Conservation (phyloP, 2,113 vertebrate species). For the Elgaria multicarinata region DNA sequence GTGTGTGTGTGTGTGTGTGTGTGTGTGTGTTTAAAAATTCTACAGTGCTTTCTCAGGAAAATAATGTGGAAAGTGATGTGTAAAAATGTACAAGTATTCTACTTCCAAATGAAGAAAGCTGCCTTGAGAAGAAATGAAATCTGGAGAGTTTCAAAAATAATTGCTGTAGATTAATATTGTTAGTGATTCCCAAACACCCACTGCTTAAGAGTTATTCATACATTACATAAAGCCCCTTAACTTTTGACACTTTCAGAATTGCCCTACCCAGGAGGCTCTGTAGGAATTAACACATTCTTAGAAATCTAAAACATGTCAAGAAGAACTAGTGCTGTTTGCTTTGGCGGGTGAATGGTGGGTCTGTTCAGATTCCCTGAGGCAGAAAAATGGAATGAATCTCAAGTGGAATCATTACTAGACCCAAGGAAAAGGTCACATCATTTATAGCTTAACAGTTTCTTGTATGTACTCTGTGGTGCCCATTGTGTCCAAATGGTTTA, state of each 20-base stretch:
- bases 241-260: slow-evolving; percentile 3
- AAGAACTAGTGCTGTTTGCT: background rate
- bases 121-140: background rate
- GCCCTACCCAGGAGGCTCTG: background rate
- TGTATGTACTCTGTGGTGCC: background rate
- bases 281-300: slow-evolving; percentile 6
- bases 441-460: slow-evolving; percentile 26
- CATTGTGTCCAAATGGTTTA: slow-evolving; percentile 25
- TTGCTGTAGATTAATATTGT: background rate
- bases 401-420: slow-evolving; percentile 32
- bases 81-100: background rate
- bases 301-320: background rate
- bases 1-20: too few species aligned
- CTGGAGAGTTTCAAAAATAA: background rate
- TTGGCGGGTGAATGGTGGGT: background rate
- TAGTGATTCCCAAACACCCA: background rate
- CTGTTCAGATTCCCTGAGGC: slow-evolving; percentile 26
- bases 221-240: background rate
- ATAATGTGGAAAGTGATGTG: background rate
- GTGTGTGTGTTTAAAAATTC: too few species aligned
- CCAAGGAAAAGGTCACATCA: slow-evolving; percentile 15
- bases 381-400: slow-evolving; percentile 31
- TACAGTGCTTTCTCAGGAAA: background rate
- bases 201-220: background rate
- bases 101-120: background rate